Evolutionary conservation across 1,140 invertebrate species (phyloP), one percentile per base, ranked within the genome.

Genomic region (Geopemphigus sp.): DNA sequence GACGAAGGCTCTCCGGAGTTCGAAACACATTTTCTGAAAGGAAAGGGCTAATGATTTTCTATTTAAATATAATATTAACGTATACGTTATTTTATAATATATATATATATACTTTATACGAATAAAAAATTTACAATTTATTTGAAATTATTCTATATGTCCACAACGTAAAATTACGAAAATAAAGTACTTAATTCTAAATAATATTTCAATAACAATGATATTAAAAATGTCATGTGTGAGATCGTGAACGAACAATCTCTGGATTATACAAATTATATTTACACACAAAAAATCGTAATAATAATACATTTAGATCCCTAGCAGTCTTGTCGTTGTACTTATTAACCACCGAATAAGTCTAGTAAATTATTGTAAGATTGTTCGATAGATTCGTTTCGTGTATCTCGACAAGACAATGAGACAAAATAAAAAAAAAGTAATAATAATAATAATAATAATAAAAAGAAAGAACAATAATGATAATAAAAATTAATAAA

Each of bases 211-310:
- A 78, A 78, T 78, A 78, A 78, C 74, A 78, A 78, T 78, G 63
- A 76, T 76, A 76, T 76, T 76, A 45, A 78, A 78, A 57, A 78
- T 78, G 74, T 78, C 57, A 78, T 78, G 57, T 78, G 45, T 78
- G 74, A 78, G 74, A 78, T 78, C 74, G 74, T 78, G 74, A 63
- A 78, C 74, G 74, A 78, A 78, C 74, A 78, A 78, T 78, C 74
- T 57, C 74, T 78, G n/a, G 39, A 59, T 61, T 45, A 63, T 45
- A 78, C 26, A 63, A 78, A 61, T 54, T 0, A n/a, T 76, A 56
- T 76, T 19, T 76, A 76, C 73, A 76, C 11, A 50, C 12, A 54
- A 39, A 4, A 39, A 39, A 39, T 39, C 32, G 8, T 39, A 39
- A 63, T 64, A 32, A 68, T 47, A 47, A 39, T 50, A 63, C 57